These are phyloP conservation scores for Mesoclemmys tuberculata DNA, from an alignment of 2,113 vertebrate genomes.

Conservation along the genomic window DNA sequence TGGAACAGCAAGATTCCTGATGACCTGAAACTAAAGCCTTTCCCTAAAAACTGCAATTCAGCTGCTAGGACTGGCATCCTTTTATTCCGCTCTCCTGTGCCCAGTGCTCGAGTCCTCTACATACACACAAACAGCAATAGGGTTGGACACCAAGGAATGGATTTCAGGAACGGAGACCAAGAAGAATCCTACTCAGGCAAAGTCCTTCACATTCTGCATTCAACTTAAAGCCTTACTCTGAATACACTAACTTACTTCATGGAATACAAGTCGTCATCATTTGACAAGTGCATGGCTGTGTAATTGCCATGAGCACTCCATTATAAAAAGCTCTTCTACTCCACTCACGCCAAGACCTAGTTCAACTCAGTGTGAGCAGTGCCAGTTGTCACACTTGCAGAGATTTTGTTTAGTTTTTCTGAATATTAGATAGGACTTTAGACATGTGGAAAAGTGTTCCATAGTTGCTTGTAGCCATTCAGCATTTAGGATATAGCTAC, in stretches of 20 bases:
- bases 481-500: background rate
- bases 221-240: background rate
- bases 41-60: background rate
- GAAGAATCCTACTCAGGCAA: background rate
- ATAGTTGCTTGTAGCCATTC: background rate
- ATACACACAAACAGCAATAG: background rate
- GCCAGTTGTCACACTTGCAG: background rate
- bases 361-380: background rate
- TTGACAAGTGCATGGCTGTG: rapidly evolving
- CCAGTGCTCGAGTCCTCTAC: background rate
- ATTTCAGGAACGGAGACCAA: rapidly evolving
- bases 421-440: background rate
- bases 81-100: background rate
- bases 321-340: rapidly evolving
- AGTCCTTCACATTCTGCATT: background rate
- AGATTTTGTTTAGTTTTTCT: background rate
- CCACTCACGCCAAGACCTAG: rapidly evolving
- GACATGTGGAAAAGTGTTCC: rapidly evolving
- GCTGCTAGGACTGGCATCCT: rapidly evolving
- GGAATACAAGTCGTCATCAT: background rate
- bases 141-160: rapidly evolving
- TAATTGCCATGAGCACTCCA: background rate
- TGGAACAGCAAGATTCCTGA: background rate
- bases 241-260: background rate
- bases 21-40: too few species aligned